Percentiles rank a stretch among this genome's conserved stretches.
Conservation (phyloP, 2,888 invertebrate species). For the Zonitis immaculata region DNA sequence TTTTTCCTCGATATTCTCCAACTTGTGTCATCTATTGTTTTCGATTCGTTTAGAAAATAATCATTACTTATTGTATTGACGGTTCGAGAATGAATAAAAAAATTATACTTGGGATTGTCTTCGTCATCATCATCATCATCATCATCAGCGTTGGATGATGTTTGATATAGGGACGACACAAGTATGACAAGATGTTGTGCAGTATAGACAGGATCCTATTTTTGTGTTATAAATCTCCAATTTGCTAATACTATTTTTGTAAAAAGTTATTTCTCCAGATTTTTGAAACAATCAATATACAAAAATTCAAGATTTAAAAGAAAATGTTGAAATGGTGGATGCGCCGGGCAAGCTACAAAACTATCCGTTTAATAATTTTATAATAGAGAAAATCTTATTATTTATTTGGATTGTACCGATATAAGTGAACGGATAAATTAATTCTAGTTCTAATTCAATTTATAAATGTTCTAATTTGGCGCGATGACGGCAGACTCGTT, state of each 20-base stretch:
- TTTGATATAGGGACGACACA: constrained; percentile 11
- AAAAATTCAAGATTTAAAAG: too few species aligned
- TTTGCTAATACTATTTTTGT: too few species aligned
- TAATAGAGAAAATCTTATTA: too few species aligned
- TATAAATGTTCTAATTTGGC: constrained; percentile 17
- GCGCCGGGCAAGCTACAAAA: too few species aligned
- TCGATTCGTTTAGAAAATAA: constrained; percentile 6
- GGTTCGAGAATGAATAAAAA: constrained; percentile 14
- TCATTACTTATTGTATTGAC: constrained; percentile 10
- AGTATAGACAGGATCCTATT: constrained; percentile 16
- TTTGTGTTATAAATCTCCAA: too few species aligned
- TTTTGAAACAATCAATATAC: too few species aligned
- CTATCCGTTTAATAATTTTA: too few species aligned
- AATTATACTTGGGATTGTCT: too few species aligned
- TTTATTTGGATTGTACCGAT: too few species aligned
- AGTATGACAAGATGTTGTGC: constrained; percentile 19
- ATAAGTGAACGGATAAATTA: constrained; percentile 13
- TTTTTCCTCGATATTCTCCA: background rate
- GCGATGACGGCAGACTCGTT: constrained; percentile 18
- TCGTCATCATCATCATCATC: background rate
- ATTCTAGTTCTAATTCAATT: constrained; percentile 14
- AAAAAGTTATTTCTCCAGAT: too few species aligned
- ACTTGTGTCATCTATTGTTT: background rate
- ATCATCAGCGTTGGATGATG: constrained; percentile 4
- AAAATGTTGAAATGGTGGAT: too few species aligned